Conservation (phyloP, 2,113 vertebrate species). For the Aleadryas rufinucha region DNA sequence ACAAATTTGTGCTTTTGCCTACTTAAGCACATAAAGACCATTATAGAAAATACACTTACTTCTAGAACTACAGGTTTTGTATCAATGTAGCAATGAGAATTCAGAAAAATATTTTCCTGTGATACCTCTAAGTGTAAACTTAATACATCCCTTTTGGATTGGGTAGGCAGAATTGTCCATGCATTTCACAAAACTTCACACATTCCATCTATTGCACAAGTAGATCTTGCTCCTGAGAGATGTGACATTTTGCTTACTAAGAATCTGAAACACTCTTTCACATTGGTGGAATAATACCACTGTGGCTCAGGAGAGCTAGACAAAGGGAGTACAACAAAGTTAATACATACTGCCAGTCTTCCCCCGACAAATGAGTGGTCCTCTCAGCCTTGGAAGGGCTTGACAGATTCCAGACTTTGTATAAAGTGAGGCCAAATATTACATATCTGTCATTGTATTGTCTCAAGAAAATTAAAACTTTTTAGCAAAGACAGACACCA, state of each 20-base stretch:
- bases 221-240: not conserved
- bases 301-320: not conserved
- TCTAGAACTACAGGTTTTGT: not conserved
- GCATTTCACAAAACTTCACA: not conserved
- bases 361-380: accelerated
- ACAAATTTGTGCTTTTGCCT: not conserved
- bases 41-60: not conserved
- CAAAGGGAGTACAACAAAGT: accelerated
- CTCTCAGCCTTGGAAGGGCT: not conserved
- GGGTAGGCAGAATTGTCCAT: not conserved
- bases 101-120: not conserved
- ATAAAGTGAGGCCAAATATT: not conserved
- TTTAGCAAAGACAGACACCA: not conserved
- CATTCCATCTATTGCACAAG: not conserved
- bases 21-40: not conserved
- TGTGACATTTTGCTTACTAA: not conserved
- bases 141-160: not conserved
- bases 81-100: not conserved
- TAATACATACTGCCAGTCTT: not conserved
- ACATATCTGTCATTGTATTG: not conserved
- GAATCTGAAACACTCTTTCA: not conserved
- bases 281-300: not conserved
- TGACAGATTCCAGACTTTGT: not conserved
- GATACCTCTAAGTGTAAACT: not conserved
- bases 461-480: not conserved